Percentiles rank a stretch among this genome's conserved stretches.
These are phyloP conservation scores for Camelus dromedarius DNA, from an alignment of 2,113 vertebrate species.

Conservation along the genomic window DNA sequence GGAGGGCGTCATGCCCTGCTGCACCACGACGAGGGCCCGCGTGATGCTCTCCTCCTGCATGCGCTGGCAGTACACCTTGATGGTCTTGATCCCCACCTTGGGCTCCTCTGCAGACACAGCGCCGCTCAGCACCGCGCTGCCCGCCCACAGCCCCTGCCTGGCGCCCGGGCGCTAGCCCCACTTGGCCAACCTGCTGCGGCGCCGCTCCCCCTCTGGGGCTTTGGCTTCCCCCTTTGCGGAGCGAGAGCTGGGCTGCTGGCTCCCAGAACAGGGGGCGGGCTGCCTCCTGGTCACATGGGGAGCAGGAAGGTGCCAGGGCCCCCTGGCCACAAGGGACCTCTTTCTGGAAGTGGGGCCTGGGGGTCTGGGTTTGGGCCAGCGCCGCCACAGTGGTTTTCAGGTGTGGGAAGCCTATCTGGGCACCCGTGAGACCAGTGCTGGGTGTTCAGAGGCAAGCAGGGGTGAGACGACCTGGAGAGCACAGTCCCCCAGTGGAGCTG, in stretches of 20 bases:
- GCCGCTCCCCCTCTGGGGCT: background rate
- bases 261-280: background rate
- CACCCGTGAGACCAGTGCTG: background rate
- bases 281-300: background rate
- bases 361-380: background rate
- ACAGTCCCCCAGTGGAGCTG: background rate
- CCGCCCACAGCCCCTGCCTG: fast-evolving
- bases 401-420: background rate
- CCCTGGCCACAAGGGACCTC: background rate
- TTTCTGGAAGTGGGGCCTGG: background rate
- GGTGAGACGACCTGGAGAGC: background rate
- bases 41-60: slow-evolving; percentile 99
- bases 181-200: background rate
- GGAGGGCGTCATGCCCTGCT: slow-evolving; percentile 99
- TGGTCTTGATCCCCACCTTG: slow-evolving; percentile 98
- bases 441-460: background rate
- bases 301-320: background rate
- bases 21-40: slow-evolving; percentile 96
- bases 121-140: fast-evolving
- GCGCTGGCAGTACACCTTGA: slow-evolving; percentile 99
- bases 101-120: slow-evolving; percentile 91
- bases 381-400: no score
- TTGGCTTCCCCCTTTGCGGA: no score
- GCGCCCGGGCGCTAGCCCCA: background rate
- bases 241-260: background rate